These are phyloP conservation scores for Acleris holmiana DNA, from an alignment of 2,888 invertebrate genomes.

Conservation along the genomic window DNA sequence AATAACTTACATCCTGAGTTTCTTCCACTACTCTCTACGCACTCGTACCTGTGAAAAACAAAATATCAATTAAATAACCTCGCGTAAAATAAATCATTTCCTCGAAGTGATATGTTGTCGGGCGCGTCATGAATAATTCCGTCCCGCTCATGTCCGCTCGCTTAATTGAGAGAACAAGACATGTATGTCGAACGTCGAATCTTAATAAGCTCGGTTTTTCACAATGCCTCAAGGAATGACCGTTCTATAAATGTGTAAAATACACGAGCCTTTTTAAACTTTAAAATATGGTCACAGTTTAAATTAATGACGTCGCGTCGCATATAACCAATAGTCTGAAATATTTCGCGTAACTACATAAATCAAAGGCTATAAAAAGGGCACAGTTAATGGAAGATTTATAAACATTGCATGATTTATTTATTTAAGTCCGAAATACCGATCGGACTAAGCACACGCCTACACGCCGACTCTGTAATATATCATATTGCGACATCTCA, in stretches of 20 bases:
- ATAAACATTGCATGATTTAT: conserved; percentile 59
- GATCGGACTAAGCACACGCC: conserved; percentile 81
- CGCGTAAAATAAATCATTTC: conserved; percentile 53
- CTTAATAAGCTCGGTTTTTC: conserved; percentile 54
- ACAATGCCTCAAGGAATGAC: conserved; percentile 37
- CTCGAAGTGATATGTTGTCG: conserved; percentile 59
- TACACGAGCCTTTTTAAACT: conserved; percentile 10
- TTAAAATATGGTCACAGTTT: conserved; percentile 2
- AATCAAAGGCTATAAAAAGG: conserved; percentile 62
- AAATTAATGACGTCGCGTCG: conserved; percentile 21
- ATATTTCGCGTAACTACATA: conserved; percentile 45
- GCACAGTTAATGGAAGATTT: conserved; percentile 65
- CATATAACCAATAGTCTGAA: conserved; percentile 13
- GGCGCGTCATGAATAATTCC: conserved; percentile 76
- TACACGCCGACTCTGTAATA: conserved; percentile 72
- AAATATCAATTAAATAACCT: conserved; percentile 13
- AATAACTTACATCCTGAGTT: background rate
- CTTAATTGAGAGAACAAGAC: conserved; percentile 77
- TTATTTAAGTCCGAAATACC: conserved; percentile 76
- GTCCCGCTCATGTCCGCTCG: conserved; percentile 63
- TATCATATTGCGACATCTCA: conserved; percentile 83
- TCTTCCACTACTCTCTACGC: background rate
- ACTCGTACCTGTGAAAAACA: conserved; percentile 26
- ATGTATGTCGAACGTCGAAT: conserved; percentile 64
- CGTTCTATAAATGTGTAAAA: conserved; percentile 15